Evolutionary conservation across 2,113 vertebrate genomes (phyloP), one percentile per base, ranked within the genome.

Genomic region (Gasterosteus nipponicus): DNA sequence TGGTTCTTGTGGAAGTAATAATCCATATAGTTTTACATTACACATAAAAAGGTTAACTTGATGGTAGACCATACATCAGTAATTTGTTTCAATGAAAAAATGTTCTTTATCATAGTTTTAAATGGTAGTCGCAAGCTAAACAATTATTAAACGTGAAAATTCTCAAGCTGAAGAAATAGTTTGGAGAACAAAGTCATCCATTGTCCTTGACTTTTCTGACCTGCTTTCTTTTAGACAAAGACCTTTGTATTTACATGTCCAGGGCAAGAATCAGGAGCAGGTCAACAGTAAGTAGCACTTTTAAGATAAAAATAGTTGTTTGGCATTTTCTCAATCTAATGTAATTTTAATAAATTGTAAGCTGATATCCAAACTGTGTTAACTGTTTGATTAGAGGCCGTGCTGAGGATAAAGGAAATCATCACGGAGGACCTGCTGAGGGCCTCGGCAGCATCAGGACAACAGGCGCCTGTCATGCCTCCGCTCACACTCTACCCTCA

Each of bases 401-500:
- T 99, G 58, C 92, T 96, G 78, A 92, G 95, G 72, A 99, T 99
- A 82, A 99, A 98, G 73, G 96, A 97, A 91, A 96, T 99, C 4
- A 99, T 99, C 41, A 96, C 97, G 19, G 98, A 97, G 2, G 96
- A 97, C 6, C 92, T 98, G 7, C 83, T 97, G 64, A 96, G 97
- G 74, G 87, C 89, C 10, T 87, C 89, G 0, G 86, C 87, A 47
- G 88, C 90, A 6, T 92, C 92, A 0, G 93, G 92, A 53, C 96
- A 83, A 92, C 94, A 80, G 93, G 93, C 3, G 87, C 96, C 76
- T 86, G 93, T 84, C 89, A 94, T 92, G 92, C 97, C 98, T 9
- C 95, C 96, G 0, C 94, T 98, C 18, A 97, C 97, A 0, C 94
- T 99, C 11, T 99, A 98, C 76, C 96, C 97, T 73, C 98, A 99